Percentiles rank a stretch among this genome's conserved stretches.
Conservation (phyloP, 2,113 vertebrate species). For the Leucosticte australis region DNA sequence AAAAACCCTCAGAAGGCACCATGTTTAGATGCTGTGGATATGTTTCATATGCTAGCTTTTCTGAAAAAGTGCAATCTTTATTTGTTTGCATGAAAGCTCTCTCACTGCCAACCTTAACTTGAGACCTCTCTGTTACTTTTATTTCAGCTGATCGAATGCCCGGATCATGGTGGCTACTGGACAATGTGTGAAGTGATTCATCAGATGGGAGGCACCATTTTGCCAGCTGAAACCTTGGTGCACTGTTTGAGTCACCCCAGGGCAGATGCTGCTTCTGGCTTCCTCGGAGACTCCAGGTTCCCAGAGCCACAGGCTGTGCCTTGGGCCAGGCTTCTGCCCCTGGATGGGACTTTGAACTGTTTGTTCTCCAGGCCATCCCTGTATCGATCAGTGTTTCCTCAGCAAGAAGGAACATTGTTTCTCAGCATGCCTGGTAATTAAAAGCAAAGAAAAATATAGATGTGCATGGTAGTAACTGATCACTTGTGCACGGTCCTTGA, state of each 20-base stretch:
- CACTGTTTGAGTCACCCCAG: neutral
- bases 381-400: slow-evolving; percentile 78
- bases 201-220: slow-evolving; percentile 77
- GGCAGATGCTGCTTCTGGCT: neutral
- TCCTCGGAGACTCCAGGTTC: neutral
- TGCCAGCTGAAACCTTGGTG: slow-evolving; percentile 76
- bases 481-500: neutral
- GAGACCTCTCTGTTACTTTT: neutral
- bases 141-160: slow-evolving; percentile 73
- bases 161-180: slow-evolving; percentile 82
- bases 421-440: slow-evolving; percentile 70
- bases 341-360: slow-evolving; percentile 77
- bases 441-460: neutral
- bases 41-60: accelerated
- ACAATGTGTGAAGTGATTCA: slow-evolving; percentile 77
- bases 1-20: neutral
- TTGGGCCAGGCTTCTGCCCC: slow-evolving; percentile 62
- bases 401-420: slow-evolving; percentile 65
- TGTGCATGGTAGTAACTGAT: neutral
- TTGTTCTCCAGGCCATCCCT: slow-evolving; percentile 75
- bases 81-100: neutral
- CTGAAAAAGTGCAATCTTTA: accelerated
- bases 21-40: neutral
- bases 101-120: neutral
- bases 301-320: neutral